A percentile compares a stretch with the other conserved stretches of the same genome.
Conservation (phyloP, 2,888 invertebrate species). For the Aphelenchoides bicaudatus region DNA sequence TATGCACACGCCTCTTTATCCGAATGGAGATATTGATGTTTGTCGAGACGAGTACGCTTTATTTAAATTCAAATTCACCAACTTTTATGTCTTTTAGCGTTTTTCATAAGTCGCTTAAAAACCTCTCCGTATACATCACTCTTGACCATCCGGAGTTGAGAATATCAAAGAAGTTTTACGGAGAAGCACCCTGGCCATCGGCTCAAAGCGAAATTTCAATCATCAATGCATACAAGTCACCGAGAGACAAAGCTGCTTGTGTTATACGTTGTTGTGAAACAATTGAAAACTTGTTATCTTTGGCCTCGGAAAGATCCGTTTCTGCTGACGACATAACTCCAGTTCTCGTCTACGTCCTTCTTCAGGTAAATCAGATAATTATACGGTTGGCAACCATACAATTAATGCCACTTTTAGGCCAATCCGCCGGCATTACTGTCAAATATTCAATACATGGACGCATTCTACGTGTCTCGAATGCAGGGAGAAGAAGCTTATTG, state of each 20-base stretch:
- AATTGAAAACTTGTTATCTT: conserved; percentile 84
- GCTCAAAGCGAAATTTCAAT: conserved; percentile 84
- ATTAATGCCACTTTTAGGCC: conserved; percentile 69
- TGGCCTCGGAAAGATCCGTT: conserved; percentile 69
- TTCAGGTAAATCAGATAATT: conserved; percentile 62
- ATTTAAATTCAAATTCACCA: conserved; percentile 15
- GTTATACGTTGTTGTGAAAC: conserved; percentile 78
- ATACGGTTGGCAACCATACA: background rate
- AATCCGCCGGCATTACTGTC: conserved; percentile 90
- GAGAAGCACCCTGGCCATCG: conserved; percentile 91
- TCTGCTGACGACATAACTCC: conserved; percentile 90
- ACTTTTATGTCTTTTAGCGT: conserved; percentile 67
- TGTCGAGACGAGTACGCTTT: conserved; percentile 77
- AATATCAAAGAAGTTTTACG: conserved; percentile 62
- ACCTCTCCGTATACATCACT: conserved; percentile 73
- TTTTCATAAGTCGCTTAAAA: conserved; percentile 80
- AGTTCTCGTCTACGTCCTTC: conserved; percentile 88
- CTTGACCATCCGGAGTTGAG: conserved; percentile 77
- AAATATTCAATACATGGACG: conserved; percentile 90
- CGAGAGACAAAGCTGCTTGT: conserved; percentile 47
- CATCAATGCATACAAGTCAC: conserved; percentile 77
- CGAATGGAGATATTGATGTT: conserved; percentile 91
- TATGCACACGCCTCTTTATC: conserved; percentile 89
- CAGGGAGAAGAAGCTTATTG: conserved; percentile 89
- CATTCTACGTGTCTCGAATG: conserved; percentile 71